These are phyloP conservation scores for Choristoneura fumiferana DNA, from an alignment of 1,140 invertebrate genomes.

Conservation along the genomic window DNA sequence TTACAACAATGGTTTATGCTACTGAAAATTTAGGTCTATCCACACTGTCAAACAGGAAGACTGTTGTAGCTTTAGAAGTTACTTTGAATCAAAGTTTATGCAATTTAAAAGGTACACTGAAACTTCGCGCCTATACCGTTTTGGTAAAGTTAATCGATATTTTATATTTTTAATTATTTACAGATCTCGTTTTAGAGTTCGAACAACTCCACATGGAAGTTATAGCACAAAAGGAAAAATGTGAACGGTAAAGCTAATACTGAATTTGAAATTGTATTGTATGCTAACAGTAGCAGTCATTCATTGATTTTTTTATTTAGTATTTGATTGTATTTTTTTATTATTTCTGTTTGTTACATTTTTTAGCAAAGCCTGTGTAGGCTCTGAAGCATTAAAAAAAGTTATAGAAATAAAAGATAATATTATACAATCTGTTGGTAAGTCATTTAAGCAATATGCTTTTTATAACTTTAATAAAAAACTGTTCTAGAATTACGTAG, in stretches of 20 bases:
- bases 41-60: not conserved
- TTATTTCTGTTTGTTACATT: not conserved
- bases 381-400: constrained; percentile 44
- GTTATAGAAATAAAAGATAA: constrained; percentile 44
- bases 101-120: not conserved
- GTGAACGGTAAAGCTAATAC: constrained; percentile 52
- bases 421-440: constrained; percentile 50
- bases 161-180: constrained; percentile 25
- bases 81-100: constrained; percentile 12
- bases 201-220: constrained; percentile 34
- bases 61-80: not conserved
- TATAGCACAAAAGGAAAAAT: constrained; percentile 42
- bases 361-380: constrained; percentile 49
- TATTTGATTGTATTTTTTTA: not conserved
- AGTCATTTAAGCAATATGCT: constrained; percentile 20
- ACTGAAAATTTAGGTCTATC: not conserved
- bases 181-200: constrained; percentile 46
- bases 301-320: not conserved
- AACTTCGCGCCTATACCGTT: not conserved
- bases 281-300: not conserved
- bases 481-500: no score
- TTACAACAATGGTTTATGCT: not conserved
- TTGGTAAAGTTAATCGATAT: not conserved
- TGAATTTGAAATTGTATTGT: not conserved
- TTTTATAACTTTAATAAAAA: not conserved